Evolutionary conservation across 1,140 invertebrate genomes (phyloP).

Genomic region (Zaprionus nigranus): DNA sequence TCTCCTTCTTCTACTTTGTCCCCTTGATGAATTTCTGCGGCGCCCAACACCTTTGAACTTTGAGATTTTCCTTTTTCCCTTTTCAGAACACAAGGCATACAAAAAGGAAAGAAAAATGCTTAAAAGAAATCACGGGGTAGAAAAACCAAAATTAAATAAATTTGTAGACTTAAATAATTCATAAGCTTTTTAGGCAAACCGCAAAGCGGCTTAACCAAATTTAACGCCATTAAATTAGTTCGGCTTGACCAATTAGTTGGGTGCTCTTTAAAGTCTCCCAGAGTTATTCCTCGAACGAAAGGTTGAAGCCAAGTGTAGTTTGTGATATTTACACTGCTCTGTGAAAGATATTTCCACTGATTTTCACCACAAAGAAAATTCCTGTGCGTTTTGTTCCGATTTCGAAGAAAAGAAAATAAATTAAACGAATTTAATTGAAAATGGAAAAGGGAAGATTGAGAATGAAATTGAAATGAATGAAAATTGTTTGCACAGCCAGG

Average conservation of each 20-base stretch:
- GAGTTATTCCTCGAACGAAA: background rate
- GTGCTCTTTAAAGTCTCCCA: background rate
- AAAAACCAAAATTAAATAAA: constrained; percentile 33
- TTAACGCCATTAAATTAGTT: constrained; percentile 13
- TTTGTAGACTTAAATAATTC: constrained; percentile 30
- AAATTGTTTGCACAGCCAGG: background rate
- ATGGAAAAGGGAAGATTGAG: background rate
- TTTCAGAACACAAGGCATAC: background rate
- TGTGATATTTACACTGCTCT: background rate
- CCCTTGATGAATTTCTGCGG: constrained; percentile 36
- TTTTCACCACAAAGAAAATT: background rate
- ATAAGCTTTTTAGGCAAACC: constrained; percentile 4
- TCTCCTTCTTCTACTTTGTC: constrained; percentile 3
- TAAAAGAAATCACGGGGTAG: constrained; percentile 7
- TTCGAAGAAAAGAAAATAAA: background rate
- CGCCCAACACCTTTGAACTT: constrained; percentile 48
- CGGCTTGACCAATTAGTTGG: constrained; percentile 16
- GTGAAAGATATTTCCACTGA: background rate
- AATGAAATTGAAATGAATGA: background rate
- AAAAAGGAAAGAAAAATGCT: background rate
- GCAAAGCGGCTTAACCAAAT: background rate
- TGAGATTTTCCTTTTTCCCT: constrained; percentile 16
- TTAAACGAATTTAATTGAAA: constrained; percentile 7
- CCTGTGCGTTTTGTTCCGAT: background rate
- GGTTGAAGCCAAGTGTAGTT: background rate